Percentiles rank a stretch among this genome's conserved stretches.
Evolutionary conservation across 2,888 invertebrate species (phyloP).

Genomic region (Morpho helenor): DNA sequence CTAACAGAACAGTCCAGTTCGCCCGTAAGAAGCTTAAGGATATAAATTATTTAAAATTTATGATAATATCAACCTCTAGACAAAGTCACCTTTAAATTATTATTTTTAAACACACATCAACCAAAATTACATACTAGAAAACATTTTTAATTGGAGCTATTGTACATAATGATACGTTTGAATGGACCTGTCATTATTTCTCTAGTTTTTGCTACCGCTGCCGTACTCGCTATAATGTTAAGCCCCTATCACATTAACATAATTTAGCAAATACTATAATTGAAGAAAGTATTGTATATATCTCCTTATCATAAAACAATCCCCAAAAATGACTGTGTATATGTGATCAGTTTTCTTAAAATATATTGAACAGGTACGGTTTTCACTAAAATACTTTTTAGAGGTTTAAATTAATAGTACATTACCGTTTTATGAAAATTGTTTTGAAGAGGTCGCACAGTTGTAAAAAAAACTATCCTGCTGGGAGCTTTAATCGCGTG

Average conservation of each 20-base stretch:
- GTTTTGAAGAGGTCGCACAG: no score
- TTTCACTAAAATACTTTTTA: no score
- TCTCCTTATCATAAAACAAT: no score
- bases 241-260: not conserved
- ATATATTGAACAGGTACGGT: no score
- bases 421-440: no score
- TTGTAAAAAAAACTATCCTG: no score
- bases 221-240: constrained; percentile 14
- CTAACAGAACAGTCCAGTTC: not conserved
- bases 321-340: no score
- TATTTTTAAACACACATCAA: constrained; percentile 32
- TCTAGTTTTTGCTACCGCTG: constrained; percentile 35
- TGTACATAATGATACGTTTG: constrained; percentile 38
- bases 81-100: constrained; percentile 36
- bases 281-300: no score
- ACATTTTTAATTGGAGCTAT: constrained; percentile 37
- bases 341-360: no score
- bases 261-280: not conserved
- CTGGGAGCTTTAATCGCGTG: no score
- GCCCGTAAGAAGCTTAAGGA: constrained; percentile 17
- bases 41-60: constrained; percentile 26
- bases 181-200: constrained; percentile 31
- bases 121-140: constrained; percentile 33
- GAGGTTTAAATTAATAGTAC: no score
- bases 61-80: constrained; percentile 35